phyloP scores from a whole-genome alignment of 2,113 vertebrate genomes.

The Athene noctua region DNA sequence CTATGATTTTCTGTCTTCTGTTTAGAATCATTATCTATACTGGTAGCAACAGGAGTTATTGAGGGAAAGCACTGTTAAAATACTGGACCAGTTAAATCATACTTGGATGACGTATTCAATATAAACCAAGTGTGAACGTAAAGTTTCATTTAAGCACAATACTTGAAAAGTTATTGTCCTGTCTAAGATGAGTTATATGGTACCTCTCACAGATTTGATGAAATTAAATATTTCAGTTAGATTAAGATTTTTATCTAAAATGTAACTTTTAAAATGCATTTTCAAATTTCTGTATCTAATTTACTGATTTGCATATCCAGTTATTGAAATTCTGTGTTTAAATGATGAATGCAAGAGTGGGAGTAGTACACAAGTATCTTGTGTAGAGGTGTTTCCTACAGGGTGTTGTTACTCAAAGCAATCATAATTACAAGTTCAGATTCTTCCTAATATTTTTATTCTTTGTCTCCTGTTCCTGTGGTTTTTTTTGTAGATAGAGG shows the following conservation, averaged over 20 bases:
- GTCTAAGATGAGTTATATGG: neutral
- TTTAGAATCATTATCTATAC: neutral
- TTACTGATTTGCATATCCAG: neutral
- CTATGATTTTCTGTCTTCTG: neutral
- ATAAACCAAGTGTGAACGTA: neutral
- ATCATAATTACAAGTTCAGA: neutral
- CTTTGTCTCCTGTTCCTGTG: neutral
- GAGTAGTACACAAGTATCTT: neutral
- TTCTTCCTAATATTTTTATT: neutral
- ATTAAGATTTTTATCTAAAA: neutral
- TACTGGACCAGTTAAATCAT: neutral
- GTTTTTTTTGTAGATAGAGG: neutral
- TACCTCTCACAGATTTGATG: neutral
- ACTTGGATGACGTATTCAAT: neutral
- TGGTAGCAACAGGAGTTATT: neutral
- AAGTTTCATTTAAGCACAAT: neutral
- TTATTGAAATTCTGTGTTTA: neutral
- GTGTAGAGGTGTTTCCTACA: neutral
- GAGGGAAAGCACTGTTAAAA: neutral
- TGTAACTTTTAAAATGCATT: neutral
- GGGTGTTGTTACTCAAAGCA: neutral
- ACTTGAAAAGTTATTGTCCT: neutral
- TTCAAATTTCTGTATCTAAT: neutral
- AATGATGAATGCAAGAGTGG: neutral
- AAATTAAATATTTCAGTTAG: neutral